Evolutionary conservation across 2,888 invertebrate species (phyloP), one percentile per base, ranked within the genome.

Genomic region (Drosophila koepferae): DNA sequence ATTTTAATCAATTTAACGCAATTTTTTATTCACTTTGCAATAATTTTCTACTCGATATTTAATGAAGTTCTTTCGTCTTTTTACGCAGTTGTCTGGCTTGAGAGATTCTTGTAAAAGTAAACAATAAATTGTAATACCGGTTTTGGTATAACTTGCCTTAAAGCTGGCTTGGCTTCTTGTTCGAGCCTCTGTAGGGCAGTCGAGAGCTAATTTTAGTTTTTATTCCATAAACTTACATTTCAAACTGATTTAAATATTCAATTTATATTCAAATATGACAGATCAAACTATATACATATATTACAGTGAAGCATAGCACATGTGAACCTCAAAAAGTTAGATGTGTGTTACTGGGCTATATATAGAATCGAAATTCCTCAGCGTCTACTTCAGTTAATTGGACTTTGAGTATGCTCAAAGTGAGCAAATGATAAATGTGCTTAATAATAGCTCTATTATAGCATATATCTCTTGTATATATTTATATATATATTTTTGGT

Each of bases 71-170:
- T n/a, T 49, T 49, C 6, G 2, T 2, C 31, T 34, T 51, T 23
- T 51, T 51, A 34, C 49, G 49, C 49, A 51, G 49, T 51, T 34
- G 12, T 3, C 6, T 51, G 31, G 18, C 3, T 1, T 18, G 18
- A 18, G 18, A 12, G 12, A 1, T 51, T 51, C 12, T 18, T 34
- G 49, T 34, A 51, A 51, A 18, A 34, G 18, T 49, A 49, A 49
- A 49, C 18, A 49, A 51, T 34, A 14, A 36, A 36, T 36, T 36
- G 8, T 51, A 36, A 51, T 51, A 51, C 51, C 36, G 51, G 51
- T 51, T 51, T 51, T 7, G 3, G 7, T 3, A 12, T 31, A 10
- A 2, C 5, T 20, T 2, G 34, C 18, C 51, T 3, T 34, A n/a
- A 18, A 51, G 49, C 31, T 7, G 18, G 3, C 18, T 18, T 7